phyloP scores from a whole-genome alignment of 2,888 invertebrate genomes.

The Hypomecis punctinalis region DNA sequence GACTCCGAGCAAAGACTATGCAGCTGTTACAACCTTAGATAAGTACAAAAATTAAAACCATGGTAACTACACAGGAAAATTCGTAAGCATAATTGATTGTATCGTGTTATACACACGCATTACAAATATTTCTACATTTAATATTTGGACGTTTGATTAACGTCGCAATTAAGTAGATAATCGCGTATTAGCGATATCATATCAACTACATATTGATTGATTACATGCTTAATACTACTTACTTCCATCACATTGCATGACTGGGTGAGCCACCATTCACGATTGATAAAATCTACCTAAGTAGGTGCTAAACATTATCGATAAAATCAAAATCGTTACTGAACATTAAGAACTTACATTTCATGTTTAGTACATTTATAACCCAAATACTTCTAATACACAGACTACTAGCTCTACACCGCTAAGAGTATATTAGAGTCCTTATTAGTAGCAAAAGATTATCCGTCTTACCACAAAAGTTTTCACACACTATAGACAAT shows the following conservation, averaged over 20 bases:
- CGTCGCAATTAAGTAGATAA: constrained; percentile 1
- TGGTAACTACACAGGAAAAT: neutral
- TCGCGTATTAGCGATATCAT: constrained; percentile 1
- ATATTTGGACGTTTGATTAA: constrained; percentile 2
- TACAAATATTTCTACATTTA: constrained; percentile 2
- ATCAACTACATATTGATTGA: neutral
- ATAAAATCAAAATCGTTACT: neutral
- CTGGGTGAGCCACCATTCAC: no score
- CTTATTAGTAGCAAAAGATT: no score
- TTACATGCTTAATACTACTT: neutral
- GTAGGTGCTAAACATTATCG: neutral
- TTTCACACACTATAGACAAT: no score
- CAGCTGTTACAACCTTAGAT: no score
- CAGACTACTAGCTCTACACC: no score
- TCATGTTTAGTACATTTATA: no score
- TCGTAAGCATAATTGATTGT: constrained; percentile 10
- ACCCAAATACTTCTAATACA: no score
- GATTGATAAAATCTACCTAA: no score
- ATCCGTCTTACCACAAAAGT: no score
- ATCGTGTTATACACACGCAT: neutral
- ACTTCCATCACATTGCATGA: neutral
- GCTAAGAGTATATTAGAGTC: no score
- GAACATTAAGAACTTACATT: no score
- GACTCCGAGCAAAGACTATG: no score
- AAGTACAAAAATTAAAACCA: neutral